These are phyloP conservation scores for Crenichthys baileyi DNA, from an alignment of 2,797 vertebrate species.

Conservation along the genomic window DNA sequence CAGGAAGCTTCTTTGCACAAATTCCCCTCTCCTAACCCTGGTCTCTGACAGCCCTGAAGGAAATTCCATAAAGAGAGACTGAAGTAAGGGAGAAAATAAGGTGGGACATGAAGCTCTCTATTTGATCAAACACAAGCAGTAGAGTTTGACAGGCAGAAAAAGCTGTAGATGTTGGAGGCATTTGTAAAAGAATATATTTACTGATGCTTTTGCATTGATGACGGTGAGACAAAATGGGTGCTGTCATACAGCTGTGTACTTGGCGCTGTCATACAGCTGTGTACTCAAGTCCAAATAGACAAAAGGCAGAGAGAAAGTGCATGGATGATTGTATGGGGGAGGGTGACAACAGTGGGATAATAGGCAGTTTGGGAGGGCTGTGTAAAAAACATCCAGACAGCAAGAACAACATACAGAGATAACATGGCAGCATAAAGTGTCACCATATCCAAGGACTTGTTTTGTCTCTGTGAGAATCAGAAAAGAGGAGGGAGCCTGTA, in stretches of 20 bases:
- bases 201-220: constrained; percentile 15
- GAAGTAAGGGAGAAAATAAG: constrained; percentile 24
- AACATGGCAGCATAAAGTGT: constrained; percentile 27
- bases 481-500: constrained; percentile 34
- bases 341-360: constrained; percentile 17
- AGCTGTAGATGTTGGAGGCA: background rate
- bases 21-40: constrained; percentile 70
- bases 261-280: constrained; percentile 9
- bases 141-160: constrained; percentile 15
- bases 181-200: constrained; percentile 26
- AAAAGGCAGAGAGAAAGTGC: constrained; percentile 18
- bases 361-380: constrained; percentile 34
- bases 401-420: constrained; percentile 47
- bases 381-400: constrained; percentile 40
- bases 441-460: constrained; percentile 66
- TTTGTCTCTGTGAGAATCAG: constrained; percentile 65
- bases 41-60: constrained; percentile 43
- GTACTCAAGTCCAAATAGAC: constrained; percentile 26
- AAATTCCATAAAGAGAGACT: constrained; percentile 55
- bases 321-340: background rate
- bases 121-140: constrained; percentile 11
- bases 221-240: constrained; percentile 19
- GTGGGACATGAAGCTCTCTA: constrained; percentile 2
- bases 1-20: constrained; percentile 64
- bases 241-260: constrained; percentile 14